phyloP scores from a whole-genome alignment of 2,888 invertebrate species.

The Rhagonycha fulva region DNA sequence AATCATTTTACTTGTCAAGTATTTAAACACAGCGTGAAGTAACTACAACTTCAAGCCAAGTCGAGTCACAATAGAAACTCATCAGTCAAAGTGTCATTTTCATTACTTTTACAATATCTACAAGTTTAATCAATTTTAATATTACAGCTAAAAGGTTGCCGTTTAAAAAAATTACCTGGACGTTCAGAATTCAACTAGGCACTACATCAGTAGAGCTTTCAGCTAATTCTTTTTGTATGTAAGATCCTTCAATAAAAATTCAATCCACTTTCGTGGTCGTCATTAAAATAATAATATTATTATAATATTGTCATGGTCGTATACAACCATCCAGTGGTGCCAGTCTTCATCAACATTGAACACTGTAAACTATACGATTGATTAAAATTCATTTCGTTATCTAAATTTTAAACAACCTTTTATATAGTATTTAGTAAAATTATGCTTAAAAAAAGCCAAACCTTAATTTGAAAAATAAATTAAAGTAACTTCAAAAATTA shows the following conservation, averaged over 20 bases:
- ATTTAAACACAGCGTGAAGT: background rate
- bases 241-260: too few species aligned
- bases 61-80: slow-evolving; percentile 27
- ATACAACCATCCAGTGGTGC: background rate
- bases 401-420: background rate
- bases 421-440: too few species aligned
- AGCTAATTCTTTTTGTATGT: background rate
- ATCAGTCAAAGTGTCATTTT: slow-evolving; percentile 34
- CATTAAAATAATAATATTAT: background rate
- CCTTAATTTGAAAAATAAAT: too few species aligned
- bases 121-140: background rate
- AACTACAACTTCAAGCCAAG: slow-evolving; percentile 11
- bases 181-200: background rate
- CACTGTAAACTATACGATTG: too few species aligned
- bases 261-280: background rate
- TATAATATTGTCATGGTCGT: background rate
- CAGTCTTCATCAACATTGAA: too few species aligned
- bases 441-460: too few species aligned
- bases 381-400: background rate
- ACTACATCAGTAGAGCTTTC: background rate
- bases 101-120: slow-evolving; percentile 13
- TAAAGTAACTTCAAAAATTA: too few species aligned
- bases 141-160: background rate
- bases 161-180: background rate
- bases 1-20: slow-evolving; percentile 1